These are phyloP conservation scores for Pterobdella sp. DNA, from an alignment of 2,888 invertebrate genomes.

Conservation along the genomic window DNA sequence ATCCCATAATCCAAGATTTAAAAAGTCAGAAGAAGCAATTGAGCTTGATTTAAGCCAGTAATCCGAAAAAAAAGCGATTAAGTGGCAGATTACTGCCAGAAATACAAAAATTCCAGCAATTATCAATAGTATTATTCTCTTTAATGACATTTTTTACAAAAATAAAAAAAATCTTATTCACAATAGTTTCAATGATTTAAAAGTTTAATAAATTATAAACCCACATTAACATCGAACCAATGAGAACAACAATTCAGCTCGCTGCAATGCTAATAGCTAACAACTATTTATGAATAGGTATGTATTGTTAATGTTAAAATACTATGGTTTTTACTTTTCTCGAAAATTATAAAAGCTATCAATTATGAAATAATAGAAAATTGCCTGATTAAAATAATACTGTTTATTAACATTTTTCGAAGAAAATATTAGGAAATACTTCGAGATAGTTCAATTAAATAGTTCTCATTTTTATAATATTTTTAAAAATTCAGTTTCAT, in stretches of 20 bases:
- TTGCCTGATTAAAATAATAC: no score
- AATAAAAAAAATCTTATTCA: no score
- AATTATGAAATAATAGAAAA: no score
- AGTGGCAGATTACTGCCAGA: conserved; percentile 31
- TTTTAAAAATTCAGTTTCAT: no score
- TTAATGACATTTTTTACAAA: conserved; percentile 13
- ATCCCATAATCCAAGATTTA: conserved; percentile 36
- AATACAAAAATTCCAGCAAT: conserved; percentile 28
- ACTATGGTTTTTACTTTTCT: no score
- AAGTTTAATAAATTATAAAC: background rate
- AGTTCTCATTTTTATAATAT: no score
- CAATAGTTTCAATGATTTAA: background rate
- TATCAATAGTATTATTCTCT: conserved; percentile 21
- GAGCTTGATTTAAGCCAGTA: conserved; percentile 35
- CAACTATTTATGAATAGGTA: no score
- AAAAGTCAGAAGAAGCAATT: conserved; percentile 32
- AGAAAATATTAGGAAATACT: no score
- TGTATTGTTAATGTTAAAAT: no score
- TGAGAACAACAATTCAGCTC: background rate
- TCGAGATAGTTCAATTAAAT: no score
- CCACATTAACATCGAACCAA: background rate
- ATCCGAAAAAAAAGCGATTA: conserved; percentile 32
- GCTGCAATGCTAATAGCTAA: conserved; percentile 5
- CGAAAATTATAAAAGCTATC: no score
- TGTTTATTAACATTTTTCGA: no score